Conservation (phyloP, 2,797 vertebrate species). For the Tiaroga cobitis region DNA sequence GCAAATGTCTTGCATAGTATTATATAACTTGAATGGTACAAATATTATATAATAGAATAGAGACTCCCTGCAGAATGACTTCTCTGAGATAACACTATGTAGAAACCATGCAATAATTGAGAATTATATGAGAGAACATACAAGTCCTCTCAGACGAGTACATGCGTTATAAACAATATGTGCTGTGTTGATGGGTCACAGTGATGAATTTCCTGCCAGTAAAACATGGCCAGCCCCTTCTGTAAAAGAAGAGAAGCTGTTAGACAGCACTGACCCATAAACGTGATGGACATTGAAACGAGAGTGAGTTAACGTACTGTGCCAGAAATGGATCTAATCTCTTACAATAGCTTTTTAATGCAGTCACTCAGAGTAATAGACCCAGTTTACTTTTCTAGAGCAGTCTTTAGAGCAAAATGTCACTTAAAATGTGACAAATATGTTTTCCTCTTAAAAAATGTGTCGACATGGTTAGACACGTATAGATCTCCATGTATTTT, state of each 20-base stretch:
- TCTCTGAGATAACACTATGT: background rate
- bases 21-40: background rate
- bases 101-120: background rate
- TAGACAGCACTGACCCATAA: constrained; percentile 43
- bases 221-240: constrained; percentile 1
- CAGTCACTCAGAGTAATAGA: constrained; percentile 31
- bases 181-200: constrained; percentile 9
- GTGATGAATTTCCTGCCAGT: background rate
- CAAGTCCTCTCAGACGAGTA: background rate
- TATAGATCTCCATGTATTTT: constrained; percentile 1
- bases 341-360: constrained; percentile 36
- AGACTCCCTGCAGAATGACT: background rate
- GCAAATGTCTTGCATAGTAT: background rate
- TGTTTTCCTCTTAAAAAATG: background rate
- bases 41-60: background rate
- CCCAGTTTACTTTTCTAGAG: constrained; percentile 31
- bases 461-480: background rate
- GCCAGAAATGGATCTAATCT: constrained; percentile 43
- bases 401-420: constrained; percentile 16
- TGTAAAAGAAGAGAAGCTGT: constrained; percentile 12
- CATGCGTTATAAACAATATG: background rate
- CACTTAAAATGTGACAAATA: background rate
- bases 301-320: constrained; percentile 30
- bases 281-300: constrained; percentile 30
- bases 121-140: constrained; percentile 8